Base-by-base conservation (phyloP, 2,888 invertebrate species). In the Blastobasis adustella region DNA sequence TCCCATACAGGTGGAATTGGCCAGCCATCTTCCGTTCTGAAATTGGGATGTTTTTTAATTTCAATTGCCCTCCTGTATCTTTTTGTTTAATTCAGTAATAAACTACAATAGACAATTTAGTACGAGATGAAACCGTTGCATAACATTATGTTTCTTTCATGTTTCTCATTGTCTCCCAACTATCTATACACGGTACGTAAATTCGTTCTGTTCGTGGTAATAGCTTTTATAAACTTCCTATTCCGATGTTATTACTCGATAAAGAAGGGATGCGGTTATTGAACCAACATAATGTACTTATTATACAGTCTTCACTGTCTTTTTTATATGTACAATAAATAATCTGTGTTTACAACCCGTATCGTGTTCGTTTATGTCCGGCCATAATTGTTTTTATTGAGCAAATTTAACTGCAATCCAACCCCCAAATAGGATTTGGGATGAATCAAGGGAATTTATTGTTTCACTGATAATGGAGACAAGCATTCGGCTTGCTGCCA, bases 301-400 rank as follows among this genome's bases (percentile, higher is more conserved):
- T 79, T 79, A 76, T 76, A 73, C 76, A 65, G 68, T 63, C 57
- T 56, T 59, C 59, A 67, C 67, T 67, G 67, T 69, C 66, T 72
- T 68, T 62, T 23, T 23, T 65, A 58, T 57, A 57, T 58, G 62
- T 66, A 69, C 65, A 69, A 67, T 71, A 68, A 68, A 52, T 63
- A 63, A 69, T 65, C 63, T 58, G 59, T 67, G 71, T 74, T 77
- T 74, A 76, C 63, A 61, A 63, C 62, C 69, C 67, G 69, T 66
- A 69, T 68, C 74, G 67, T 56, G 62, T 58, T 63, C 63, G 62
- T 71, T 70, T 78, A 75, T 73, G 65, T 45, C 62, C 57, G 66
- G 67, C 70, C 71, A 76, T 79, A 69, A 77, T 76, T 67, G 71
- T 70, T 72, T 79, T 73, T 76, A 78, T 75, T 71, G 65, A 54